phyloP scores from a whole-genome alignment of 2,888 invertebrate species.

The Tholera decimalis region DNA sequence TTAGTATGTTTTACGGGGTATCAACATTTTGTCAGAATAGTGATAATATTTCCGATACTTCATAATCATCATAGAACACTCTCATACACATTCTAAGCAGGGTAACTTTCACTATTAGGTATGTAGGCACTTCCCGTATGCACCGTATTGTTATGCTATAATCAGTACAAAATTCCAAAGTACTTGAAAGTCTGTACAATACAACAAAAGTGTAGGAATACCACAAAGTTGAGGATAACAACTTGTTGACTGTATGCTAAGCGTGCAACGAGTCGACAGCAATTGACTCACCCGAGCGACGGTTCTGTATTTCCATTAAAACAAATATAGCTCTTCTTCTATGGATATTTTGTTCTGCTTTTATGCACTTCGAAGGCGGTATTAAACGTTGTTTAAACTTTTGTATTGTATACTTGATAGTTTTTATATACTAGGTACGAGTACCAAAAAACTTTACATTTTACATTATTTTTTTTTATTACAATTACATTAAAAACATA shows the following conservation, averaged over 20 bases:
- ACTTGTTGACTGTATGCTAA: slow-evolving; percentile 26
- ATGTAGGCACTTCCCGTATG: too few relatives aligned
- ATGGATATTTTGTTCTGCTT: slow-evolving; percentile 1
- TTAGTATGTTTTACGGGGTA: not conserved
- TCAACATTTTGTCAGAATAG: not conserved
- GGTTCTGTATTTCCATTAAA: slow-evolving; percentile 3
- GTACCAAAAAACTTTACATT: too few relatives aligned
- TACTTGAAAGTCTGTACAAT: not conserved
- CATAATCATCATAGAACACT: not conserved
- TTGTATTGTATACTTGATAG: not conserved
- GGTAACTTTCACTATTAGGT: not conserved
- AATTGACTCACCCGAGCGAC: not conserved
- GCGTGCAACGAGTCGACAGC: not conserved
- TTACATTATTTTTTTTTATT: too few relatives aligned
- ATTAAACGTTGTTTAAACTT: not conserved
- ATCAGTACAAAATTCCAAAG: not conserved
- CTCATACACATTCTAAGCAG: not conserved
- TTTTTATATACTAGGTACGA: too few relatives aligned
- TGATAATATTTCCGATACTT: not conserved
- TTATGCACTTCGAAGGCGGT: not conserved
- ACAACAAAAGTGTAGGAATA: not conserved
- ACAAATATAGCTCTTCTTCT: not conserved
- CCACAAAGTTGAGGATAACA: slow-evolving; percentile 9
- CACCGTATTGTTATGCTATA: not conserved
- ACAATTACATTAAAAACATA: too few relatives aligned